phyloP scores from a whole-genome alignment of 2,797 vertebrate species.

The Eulemur coronatus region DNA sequence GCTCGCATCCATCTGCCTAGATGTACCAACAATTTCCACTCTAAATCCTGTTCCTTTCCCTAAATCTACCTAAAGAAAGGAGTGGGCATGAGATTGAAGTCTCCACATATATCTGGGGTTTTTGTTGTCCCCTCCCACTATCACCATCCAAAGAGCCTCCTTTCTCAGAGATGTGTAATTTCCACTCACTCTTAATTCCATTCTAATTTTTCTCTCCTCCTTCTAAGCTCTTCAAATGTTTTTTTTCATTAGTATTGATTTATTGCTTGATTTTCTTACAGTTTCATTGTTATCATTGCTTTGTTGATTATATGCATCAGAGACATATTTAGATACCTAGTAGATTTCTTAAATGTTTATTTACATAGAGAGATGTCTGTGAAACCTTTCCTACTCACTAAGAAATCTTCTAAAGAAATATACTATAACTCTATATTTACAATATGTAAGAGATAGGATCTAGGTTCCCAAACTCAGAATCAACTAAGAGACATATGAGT shows the following conservation, averaged over 20 bases:
- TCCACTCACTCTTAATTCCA: background rate
- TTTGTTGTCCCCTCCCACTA: background rate
- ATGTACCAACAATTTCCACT: background rate
- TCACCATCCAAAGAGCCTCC: background rate
- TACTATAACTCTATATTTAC: background rate
- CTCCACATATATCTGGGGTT: background rate
- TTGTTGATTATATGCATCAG: too few relatives aligned
- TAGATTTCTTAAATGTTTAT: background rate
- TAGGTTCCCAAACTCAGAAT: background rate
- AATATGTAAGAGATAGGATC: background rate
- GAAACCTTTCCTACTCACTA: background rate
- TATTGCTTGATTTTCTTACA: too few relatives aligned
- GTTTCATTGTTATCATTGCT: too few relatives aligned
- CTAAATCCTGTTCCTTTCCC: background rate
- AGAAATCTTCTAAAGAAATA: background rate
- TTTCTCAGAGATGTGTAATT: background rate
- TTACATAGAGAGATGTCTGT: background rate
- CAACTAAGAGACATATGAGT: background rate
- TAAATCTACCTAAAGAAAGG: background rate
- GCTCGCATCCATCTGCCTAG: background rate
- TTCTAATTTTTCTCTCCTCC: background rate
- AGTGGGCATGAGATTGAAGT: background rate
- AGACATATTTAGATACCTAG: too few relatives aligned
- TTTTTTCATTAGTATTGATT: too few relatives aligned
- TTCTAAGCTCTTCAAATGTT: background rate